Evolutionary conservation across 1,140 invertebrate species (phyloP).

Genomic region (Drosophila orosa): DNA sequence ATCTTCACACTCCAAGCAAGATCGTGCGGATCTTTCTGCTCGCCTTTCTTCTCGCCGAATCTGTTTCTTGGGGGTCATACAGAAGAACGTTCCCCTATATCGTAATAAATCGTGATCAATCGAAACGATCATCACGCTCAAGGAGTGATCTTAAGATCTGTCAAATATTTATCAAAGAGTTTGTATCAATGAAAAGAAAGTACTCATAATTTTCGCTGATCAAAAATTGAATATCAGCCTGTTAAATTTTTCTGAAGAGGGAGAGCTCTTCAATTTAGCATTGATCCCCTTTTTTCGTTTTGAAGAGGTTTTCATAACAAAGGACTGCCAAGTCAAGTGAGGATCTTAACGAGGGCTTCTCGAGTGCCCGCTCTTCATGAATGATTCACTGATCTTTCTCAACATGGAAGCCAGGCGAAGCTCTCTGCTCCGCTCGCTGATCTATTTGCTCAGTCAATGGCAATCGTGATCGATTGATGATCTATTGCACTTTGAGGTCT

Average conservation of each 20-base stretch:
- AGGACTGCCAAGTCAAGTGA: conserved; percentile 15
- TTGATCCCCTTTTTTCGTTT: conserved; percentile 1
- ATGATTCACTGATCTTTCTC: conserved; percentile 3
- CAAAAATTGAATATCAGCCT: too few species aligned
- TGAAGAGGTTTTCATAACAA: conserved; percentile 10
- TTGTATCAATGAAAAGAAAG: conserved; percentile 4
- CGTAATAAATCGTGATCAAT: background rate
- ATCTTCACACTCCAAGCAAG: conserved; percentile 1
- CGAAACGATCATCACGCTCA: background rate
- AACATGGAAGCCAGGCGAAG: background rate
- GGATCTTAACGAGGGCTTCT: background rate
- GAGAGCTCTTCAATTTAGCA: conserved; percentile 2
- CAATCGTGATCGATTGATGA: conserved; percentile 57
- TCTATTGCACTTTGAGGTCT: conserved; percentile 57
- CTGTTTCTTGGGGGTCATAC: too few species aligned
- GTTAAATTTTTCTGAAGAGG: background rate
- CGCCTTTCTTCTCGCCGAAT: conserved; percentile 3
- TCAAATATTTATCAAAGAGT: background rate
- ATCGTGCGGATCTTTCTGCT: background rate
- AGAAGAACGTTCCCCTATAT: background rate
- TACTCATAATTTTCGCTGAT: background rate
- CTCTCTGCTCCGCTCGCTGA: conserved; percentile 10
- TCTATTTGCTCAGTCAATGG: conserved; percentile 33
- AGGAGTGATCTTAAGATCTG: background rate
- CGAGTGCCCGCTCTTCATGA: background rate